These are phyloP conservation scores for Euspilapteryx auroguttella DNA, from an alignment of 2,888 invertebrate species.

Conservation along the genomic window DNA sequence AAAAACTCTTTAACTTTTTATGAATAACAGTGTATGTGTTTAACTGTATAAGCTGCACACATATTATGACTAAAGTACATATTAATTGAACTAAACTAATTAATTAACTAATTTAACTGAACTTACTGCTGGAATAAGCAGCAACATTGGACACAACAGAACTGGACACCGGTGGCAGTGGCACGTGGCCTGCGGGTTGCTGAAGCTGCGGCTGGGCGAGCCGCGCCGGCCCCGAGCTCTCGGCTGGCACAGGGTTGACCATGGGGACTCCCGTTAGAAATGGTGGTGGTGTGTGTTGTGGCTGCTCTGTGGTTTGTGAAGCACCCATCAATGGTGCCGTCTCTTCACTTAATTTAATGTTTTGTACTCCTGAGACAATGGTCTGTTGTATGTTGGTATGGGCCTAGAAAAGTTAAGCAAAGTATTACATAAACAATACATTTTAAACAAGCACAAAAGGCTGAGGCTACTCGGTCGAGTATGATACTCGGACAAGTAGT, in stretches of 20 bases:
- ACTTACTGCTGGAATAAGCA: slow-evolving; percentile 52
- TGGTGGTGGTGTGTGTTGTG: slow-evolving; percentile 31
- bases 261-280: slow-evolving; percentile 54
- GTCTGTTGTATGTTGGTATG: slow-evolving; percentile 16
- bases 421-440: too few relatives aligned
- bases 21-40: too few relatives aligned
- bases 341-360: slow-evolving; percentile 26
- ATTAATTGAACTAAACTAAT: neutral
- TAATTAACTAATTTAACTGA: slow-evolving; percentile 4
- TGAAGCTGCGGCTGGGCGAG: too few relatives aligned
- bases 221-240: too few relatives aligned
- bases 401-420: neutral
- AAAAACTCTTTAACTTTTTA: neutral
- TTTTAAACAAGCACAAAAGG: too few relatives aligned
- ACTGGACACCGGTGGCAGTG: slow-evolving; percentile 20
- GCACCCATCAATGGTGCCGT: slow-evolving; percentile 21
- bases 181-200: too few relatives aligned
- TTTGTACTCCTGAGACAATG: slow-evolving; percentile 22
- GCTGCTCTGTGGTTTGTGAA: slow-evolving; percentile 13
- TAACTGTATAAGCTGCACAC: too few relatives aligned
- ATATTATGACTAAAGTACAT: neutral
- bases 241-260: slow-evolving; percentile 44
- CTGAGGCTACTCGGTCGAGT: too few relatives aligned
- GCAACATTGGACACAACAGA: slow-evolving; percentile 49
- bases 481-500: too few relatives aligned